A percentile compares a stretch with the other conserved stretches of the same genome.
These are phyloP conservation scores for Drosophila virilis DNA, from an alignment of 1,140 invertebrate species.

Conservation along the genomic window DNA sequence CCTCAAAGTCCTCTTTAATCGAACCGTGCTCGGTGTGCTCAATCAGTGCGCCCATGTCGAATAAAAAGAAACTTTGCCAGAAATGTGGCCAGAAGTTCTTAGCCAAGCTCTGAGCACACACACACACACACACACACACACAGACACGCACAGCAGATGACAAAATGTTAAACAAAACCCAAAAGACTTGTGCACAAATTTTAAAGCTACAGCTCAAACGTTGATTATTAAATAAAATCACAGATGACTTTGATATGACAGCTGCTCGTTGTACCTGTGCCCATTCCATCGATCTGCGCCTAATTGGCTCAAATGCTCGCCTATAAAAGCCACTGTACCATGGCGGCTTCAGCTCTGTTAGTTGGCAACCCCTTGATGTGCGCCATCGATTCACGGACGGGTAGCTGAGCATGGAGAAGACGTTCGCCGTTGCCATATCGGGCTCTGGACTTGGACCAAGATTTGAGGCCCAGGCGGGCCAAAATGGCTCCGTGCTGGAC, in stretches of 20 bases:
- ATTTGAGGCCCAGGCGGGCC: constrained; percentile 54
- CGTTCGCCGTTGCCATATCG: constrained; percentile 34
- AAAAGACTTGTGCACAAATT: background rate
- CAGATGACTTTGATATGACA: constrained; percentile 55
- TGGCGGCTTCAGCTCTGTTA: background rate
- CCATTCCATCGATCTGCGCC: constrained; percentile 3
- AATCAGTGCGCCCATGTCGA: background rate
- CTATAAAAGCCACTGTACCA: constrained; percentile 47
- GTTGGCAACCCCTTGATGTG: constrained; percentile 43
- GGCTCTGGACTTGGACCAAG: constrained; percentile 39
- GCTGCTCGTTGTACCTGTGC: background rate
- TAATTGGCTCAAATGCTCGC: constrained; percentile 58
- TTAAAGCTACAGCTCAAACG: too few species aligned
- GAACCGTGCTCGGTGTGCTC: constrained; percentile 1
- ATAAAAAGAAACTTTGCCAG: constrained; percentile 46
- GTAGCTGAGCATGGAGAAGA: constrained; percentile 60
- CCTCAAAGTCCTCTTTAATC: background rate
- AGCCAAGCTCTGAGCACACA: constrained; percentile 25
- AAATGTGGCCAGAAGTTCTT: constrained; percentile 58
- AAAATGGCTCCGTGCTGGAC: constrained; percentile 69
- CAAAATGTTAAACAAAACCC: too few species aligned
- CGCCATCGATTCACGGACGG: constrained; percentile 11
- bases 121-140: too few species aligned
- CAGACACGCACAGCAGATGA: too few species aligned
- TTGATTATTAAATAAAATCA: constrained; percentile 28